Conservation (phyloP, 2,797 vertebrate species). For the Perodicticus potto region DNA sequence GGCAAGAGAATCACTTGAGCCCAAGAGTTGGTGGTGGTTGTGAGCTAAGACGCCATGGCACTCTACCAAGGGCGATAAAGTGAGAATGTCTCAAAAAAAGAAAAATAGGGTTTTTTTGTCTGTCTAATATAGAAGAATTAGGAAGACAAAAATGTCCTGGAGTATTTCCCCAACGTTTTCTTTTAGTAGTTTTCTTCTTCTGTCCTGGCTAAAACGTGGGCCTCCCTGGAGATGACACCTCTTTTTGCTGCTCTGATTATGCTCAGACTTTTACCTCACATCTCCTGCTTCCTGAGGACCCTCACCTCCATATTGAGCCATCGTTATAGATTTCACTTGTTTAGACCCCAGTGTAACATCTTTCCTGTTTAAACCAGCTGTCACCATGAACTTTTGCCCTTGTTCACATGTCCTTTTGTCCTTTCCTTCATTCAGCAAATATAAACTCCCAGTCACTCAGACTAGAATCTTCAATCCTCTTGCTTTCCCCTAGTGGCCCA, state of each 20-base stretch:
- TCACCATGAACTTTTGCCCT: not conserved
- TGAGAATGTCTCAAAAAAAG: no score
- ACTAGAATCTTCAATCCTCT: not conserved
- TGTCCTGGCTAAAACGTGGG: rapidly evolving
- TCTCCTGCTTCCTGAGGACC: not conserved
- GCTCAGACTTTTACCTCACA: not conserved
- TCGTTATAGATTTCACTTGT: not conserved
- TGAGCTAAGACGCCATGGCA: no score
- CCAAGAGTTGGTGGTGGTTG: no score
- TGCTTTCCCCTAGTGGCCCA: not conserved
- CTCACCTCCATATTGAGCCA: not conserved
- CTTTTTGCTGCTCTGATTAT: not conserved
- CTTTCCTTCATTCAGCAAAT: not conserved
- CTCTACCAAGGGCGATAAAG: no score
- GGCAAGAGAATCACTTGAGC: no score
- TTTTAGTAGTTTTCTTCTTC: not conserved
- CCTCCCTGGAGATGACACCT: not conserved
- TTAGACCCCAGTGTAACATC: not conserved
- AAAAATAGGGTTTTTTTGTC: no score
- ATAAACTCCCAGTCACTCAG: not conserved
- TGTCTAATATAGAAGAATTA: no score
- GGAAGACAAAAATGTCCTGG: not conserved
- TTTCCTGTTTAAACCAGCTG: not conserved
- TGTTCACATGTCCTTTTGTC: not conserved
- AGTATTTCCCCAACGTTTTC: no score